Conservation (phyloP, 2,888 invertebrate species). For the Balanococcus diminutus region DNA sequence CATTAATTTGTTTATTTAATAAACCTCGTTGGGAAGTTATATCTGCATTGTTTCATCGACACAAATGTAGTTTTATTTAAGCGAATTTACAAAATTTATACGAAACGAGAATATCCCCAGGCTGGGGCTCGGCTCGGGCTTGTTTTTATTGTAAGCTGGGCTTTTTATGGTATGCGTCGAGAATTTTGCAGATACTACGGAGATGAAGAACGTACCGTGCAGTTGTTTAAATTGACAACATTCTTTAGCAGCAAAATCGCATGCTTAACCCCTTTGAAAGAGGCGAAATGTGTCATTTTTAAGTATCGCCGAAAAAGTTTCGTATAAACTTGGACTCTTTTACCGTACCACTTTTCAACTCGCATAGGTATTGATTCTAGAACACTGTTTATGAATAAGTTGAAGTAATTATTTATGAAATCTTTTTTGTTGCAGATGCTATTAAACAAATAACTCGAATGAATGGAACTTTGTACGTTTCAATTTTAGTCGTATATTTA, state of each 20-base stretch:
- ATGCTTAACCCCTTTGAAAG: neutral
- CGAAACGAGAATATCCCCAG: neutral
- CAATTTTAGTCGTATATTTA: slow-evolving; percentile 71
- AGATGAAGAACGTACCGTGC: neutral
- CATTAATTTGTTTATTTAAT: slow-evolving; percentile 40
- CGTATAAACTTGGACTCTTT: neutral
- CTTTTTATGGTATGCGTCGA: neutral
- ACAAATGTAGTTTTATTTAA: neutral
- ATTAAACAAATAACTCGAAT: neutral
- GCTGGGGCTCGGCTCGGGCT: neutral
- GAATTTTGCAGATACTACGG: neutral
- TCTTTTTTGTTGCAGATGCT: neutral
- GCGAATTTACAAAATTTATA: slow-evolving; percentile 32
- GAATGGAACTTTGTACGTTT: slow-evolving; percentile 15
- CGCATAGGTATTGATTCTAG: neutral
- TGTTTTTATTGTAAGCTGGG: neutral
- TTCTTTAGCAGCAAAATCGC: neutral
- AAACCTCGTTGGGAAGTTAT: slow-evolving; percentile 29
- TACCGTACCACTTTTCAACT: neutral
- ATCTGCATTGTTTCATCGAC: slow-evolving; percentile 26
- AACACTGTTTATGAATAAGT: too few species aligned
- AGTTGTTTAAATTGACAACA: neutral
- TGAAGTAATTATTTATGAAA: too few species aligned
- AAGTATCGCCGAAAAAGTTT: neutral
- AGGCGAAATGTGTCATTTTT: neutral